These are phyloP conservation scores for Bos indicus DNA, from an alignment of 2,113 vertebrate species.

Conservation along the genomic window DNA sequence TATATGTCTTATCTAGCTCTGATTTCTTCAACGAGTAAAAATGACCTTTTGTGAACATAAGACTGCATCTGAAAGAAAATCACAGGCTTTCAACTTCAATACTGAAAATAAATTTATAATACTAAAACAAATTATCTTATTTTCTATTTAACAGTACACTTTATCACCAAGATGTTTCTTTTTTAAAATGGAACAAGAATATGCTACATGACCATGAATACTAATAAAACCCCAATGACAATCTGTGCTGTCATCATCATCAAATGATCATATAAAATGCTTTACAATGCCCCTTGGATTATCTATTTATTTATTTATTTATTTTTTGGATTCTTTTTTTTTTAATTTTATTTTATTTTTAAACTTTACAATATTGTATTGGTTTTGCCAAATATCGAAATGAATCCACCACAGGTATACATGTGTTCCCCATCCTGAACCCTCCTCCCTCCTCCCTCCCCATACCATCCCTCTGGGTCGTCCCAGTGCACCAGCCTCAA, in stretches of 20 bases:
- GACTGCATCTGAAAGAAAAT: not conserved
- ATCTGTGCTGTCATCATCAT: not conserved
- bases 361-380: no score
- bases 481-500: no score
- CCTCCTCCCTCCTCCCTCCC: no score
- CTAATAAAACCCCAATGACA: not conserved
- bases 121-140: not conserved
- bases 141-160: not conserved
- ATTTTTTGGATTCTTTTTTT: no score
- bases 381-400: no score
- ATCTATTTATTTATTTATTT: not conserved
- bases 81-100: not conserved
- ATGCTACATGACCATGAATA: not conserved
- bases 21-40: not conserved
- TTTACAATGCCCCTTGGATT: not conserved
- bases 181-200: not conserved
- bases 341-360: no score
- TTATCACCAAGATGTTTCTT: not conserved
- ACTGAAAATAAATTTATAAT: not conserved
- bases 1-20: not conserved
- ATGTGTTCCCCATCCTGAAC: no score
- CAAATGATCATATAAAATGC: not conserved
- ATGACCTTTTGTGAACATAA: not conserved
- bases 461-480: no score
- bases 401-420: no score